Percentiles rank a stretch among this genome's conserved stretches.
phyloP scores from a whole-genome alignment of 2,113 vertebrate species.

The Gasterosteus aculeatus region DNA sequence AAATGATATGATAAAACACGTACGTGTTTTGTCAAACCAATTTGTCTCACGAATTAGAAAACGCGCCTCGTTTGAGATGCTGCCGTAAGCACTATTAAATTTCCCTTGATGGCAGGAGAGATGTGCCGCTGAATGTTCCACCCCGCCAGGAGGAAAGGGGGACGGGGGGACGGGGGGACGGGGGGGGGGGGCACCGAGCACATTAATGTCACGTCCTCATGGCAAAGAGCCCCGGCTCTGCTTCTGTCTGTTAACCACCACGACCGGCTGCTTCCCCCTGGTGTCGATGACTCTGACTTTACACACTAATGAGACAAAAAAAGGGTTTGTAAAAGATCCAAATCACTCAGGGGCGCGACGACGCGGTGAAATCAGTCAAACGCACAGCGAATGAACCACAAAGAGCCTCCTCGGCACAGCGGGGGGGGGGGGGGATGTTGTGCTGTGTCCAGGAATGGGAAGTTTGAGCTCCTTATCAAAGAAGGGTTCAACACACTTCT shows the following conservation, averaged over 20 bases:
- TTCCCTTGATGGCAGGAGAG: conserved; percentile 8
- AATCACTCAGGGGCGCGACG: conserved; percentile 47
- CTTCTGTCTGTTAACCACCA: conserved; percentile 61
- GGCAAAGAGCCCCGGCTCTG: conserved; percentile 47
- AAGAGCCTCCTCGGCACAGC: conserved; percentile 61
- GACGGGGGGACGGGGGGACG: neutral
- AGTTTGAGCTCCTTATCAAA: conserved; percentile 28
- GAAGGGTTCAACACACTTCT: neutral
- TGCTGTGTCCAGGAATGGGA: conserved; percentile 29
- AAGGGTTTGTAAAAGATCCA: conserved; percentile 66
- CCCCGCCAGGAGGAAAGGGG: neutral
- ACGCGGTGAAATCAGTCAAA: conserved; percentile 43
- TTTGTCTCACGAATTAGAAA: conserved; percentile 11
- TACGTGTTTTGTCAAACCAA: neutral
- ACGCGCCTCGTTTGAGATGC: neutral
- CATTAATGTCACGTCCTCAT: conserved; percentile 52
- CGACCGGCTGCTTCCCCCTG: conserved; percentile 40
- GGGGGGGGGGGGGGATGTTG: conserved; percentile 28
- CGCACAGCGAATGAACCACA: conserved; percentile 68
- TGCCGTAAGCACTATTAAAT: neutral
- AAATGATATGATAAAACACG: neutral
- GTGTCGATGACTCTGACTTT: conserved; percentile 48
- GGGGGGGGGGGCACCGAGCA: neutral
- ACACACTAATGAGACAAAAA: conserved; percentile 65
- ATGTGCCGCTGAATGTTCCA: conserved; percentile 24